A percentile compares a stretch with the other conserved stretches of the same genome.
Conservation (phyloP, 1,140 invertebrate genomes). For the Diabrotica undecimpunctata region DNA sequence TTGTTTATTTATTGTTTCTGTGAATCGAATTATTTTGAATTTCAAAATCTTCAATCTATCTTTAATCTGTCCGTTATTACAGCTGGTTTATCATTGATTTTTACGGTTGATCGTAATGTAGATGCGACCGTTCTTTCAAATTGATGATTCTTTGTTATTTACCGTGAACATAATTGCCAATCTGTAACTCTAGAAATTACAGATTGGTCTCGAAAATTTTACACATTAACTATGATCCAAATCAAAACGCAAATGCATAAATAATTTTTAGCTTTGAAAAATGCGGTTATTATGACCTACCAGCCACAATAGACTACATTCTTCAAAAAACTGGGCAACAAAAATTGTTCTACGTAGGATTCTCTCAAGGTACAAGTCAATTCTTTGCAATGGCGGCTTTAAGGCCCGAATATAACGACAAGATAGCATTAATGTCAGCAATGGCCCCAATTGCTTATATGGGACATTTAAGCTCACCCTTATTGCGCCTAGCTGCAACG, state of each 20-base stretch:
- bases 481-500: conserved; percentile 7
- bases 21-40: too few species aligned
- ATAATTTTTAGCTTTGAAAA: conserved; percentile 37
- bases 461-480: conserved; percentile 43
- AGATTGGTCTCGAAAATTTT: too few species aligned
- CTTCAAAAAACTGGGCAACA: conserved; percentile 28
- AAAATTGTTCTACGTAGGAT: conserved; percentile 35
- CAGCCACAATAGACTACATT: conserved; percentile 58
- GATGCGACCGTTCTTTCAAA: too few species aligned
- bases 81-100: too few species aligned
- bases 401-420: conserved; percentile 60
- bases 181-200: too few species aligned
- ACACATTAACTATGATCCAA: too few species aligned
- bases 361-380: conserved; percentile 55
- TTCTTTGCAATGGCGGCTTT: conserved; percentile 63
- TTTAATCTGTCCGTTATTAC: too few species aligned
- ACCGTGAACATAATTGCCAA: too few species aligned
- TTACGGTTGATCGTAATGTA: too few species aligned
- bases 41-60: too few species aligned
- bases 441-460: conserved; percentile 65
- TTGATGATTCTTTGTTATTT: too few species aligned
- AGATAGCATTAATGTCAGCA: conserved; percentile 60
- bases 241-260: neutral
- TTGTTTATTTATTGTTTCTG: too few species aligned
- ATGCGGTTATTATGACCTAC: conserved; percentile 55